phyloP scores from a whole-genome alignment of 2,797 vertebrate species.

The Lemur catta region DNA sequence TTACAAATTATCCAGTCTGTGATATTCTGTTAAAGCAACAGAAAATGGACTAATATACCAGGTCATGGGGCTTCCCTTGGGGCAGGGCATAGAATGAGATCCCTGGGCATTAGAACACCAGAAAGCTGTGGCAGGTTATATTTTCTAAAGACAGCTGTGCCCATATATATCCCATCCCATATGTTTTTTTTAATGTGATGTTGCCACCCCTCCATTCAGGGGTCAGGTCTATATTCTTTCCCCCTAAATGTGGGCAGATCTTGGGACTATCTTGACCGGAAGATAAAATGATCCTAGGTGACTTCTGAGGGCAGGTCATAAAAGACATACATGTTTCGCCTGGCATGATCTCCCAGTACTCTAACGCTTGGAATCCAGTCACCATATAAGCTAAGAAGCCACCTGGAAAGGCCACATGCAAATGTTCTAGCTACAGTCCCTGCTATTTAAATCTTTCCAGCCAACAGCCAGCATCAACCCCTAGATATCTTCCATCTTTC shows the following conservation, averaged over 20 bases:
- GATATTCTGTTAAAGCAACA: not conserved
- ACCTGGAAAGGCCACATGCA: not conserved
- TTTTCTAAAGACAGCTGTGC: not conserved
- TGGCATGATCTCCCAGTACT: not conserved
- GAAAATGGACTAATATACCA: not conserved
- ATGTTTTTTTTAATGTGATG: not conserved
- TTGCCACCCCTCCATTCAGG: not conserved
- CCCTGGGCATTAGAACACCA: not conserved
- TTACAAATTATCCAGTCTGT: not conserved
- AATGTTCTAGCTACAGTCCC: not conserved
- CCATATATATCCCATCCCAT: not conserved
- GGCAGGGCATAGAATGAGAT: not conserved
- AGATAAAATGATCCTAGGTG: not conserved
- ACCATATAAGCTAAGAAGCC: not conserved
- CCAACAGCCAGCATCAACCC: not conserved
- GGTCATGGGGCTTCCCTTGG: not conserved
- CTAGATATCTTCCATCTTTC: not conserved
- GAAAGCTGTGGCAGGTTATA: not conserved
- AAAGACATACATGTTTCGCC: not conserved
- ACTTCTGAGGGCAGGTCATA: not conserved
- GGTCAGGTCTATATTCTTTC: not conserved
- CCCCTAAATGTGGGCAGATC: not conserved
- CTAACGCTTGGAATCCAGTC: not conserved
- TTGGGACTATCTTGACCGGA: not conserved
- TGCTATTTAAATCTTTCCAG: not conserved